phyloP scores from a whole-genome alignment of 2,113 vertebrate species.

The Oophaga pumilio region DNA sequence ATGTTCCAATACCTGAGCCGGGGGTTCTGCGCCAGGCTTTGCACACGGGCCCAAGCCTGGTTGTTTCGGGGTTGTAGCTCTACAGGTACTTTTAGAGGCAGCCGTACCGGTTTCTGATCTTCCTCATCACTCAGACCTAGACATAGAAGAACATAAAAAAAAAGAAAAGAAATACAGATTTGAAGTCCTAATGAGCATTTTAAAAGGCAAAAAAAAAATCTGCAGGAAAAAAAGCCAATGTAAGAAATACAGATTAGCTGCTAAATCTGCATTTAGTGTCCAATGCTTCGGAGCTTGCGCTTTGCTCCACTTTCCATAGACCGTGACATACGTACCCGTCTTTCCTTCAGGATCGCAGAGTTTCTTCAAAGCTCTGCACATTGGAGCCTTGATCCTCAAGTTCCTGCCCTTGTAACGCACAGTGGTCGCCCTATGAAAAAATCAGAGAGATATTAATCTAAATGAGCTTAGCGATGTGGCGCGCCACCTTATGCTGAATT shows the following conservation, averaged over 20 bases:
- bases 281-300: too few species aligned
- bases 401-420: conserved; percentile 97
- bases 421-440: conserved; percentile 84
- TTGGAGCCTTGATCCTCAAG: conserved; percentile 94
- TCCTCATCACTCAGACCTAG: conserved; percentile 95
- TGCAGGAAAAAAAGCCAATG: too few species aligned
- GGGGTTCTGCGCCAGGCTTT: conserved; percentile 95
- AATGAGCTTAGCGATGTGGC: neutral
- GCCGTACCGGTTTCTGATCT: conserved; percentile 95
- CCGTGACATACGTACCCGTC: conserved; percentile 59
- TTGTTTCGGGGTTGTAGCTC: conserved; percentile 95
- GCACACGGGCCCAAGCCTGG: conserved; percentile 92
- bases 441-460: neutral
- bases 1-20: conserved; percentile 83
- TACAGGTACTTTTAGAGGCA: conserved; percentile 91
- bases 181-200: too few species aligned
- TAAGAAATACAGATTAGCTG: too few species aligned
- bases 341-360: conserved; percentile 96
- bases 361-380: conserved; percentile 96
- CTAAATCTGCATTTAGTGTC: too few species aligned
- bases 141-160: conserved; percentile 15
- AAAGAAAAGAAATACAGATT: neutral
- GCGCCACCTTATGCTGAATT: neutral
- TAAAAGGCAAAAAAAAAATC: too few species aligned
- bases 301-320: too few species aligned